phyloP scores from a whole-genome alignment of 1,140 invertebrate genomes.

The Aphelinus certus region DNA sequence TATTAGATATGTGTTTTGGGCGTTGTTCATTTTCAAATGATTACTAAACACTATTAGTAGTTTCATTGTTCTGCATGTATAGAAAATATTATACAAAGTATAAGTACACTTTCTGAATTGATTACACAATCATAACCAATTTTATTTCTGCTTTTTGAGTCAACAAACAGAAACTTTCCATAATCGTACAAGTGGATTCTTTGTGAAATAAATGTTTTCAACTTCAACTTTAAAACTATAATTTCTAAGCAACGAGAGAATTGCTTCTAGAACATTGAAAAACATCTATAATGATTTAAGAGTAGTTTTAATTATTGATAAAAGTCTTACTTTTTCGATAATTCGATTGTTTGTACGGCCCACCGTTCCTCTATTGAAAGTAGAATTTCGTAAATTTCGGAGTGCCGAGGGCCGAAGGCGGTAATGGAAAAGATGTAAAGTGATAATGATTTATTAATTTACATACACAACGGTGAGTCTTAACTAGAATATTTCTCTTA shows the following conservation, averaged over 20 bases:
- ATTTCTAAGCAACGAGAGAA: too few relatives aligned
- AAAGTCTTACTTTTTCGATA: slow-evolving; percentile 26
- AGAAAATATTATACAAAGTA: slow-evolving; percentile 31
- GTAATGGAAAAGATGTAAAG: slow-evolving; percentile 13
- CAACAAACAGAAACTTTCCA: too few relatives aligned
- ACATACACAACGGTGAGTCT: slow-evolving; percentile 51
- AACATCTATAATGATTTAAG: not conserved
- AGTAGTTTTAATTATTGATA: slow-evolving; percentile 7
- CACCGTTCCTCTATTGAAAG: not conserved
- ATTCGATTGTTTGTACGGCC: slow-evolving; percentile 26
- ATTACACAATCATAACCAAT: too few relatives aligned
- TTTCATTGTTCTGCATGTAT: not conserved
- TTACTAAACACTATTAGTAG: slow-evolving; percentile 16
- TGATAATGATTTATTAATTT: slow-evolving; percentile 49
- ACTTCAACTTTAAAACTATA: too few relatives aligned
- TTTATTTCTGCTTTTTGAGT: too few relatives aligned
- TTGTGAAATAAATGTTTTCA: too few relatives aligned
- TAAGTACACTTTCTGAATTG: slow-evolving; percentile 20
- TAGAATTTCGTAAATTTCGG: not conserved
- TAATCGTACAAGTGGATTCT: too few relatives aligned
- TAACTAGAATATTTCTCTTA: slow-evolving; percentile 53
- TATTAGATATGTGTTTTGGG: slow-evolving; percentile 27
- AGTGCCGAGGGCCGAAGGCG: slow-evolving; percentile 23
- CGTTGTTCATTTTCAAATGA: slow-evolving; percentile 12
- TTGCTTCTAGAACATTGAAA: too few relatives aligned